These are phyloP conservation scores for Agrochola litura DNA, from an alignment of 2,888 invertebrate genomes.

Conservation along the genomic window DNA sequence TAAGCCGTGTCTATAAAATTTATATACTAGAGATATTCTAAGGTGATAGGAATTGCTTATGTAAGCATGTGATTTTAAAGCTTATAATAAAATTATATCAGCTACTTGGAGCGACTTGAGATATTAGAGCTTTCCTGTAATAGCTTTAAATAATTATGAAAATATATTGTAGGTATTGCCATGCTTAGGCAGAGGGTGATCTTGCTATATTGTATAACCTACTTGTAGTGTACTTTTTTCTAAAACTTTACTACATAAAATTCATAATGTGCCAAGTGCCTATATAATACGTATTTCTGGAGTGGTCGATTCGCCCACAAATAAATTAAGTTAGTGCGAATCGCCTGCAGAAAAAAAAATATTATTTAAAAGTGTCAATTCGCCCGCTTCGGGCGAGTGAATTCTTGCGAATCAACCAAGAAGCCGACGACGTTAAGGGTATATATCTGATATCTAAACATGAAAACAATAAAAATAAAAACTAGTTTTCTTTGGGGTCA, in stretches of 20 bases:
- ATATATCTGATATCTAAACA: background rate
- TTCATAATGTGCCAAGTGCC: too few species aligned
- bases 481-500: background rate
- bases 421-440: background rate
- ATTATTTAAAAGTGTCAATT: too few species aligned
- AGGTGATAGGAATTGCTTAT: background rate
- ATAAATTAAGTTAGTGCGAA: too few species aligned
- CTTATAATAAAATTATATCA: background rate
- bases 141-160: background rate
- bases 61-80: conserved; percentile 1
- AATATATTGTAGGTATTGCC: background rate
- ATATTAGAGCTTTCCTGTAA: background rate
- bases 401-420: too few species aligned
- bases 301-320: too few species aligned
- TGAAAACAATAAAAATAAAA: background rate
- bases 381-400: too few species aligned
- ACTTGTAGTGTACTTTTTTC: too few species aligned
- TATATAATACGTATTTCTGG: too few species aligned
- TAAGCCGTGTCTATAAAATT: conserved; percentile 6
- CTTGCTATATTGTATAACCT: background rate
- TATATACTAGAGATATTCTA: conserved; percentile 9
- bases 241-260: too few species aligned
- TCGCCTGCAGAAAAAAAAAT: too few species aligned
- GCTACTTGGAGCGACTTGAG: background rate
- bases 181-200: background rate